Evolutionary conservation across 2,797 vertebrate genomes (phyloP).

Genomic region (Hybognathus amarus): DNA sequence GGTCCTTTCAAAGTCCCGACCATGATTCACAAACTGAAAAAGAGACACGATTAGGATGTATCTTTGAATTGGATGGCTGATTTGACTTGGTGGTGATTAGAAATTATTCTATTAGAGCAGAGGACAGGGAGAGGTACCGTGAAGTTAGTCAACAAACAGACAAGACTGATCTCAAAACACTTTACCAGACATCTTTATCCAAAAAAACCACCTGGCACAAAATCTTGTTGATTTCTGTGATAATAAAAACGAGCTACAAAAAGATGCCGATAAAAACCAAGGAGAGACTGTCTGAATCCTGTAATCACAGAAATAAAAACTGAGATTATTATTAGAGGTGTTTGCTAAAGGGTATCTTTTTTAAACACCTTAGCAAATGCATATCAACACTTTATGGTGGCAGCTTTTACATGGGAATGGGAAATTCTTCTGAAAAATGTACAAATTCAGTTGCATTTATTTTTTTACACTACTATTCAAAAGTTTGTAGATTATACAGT

Average conservation of each 20-base stretch:
- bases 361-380: not conserved
- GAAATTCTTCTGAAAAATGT: fast-evolving
- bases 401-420: not conserved
- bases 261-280: not conserved
- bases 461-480: not conserved
- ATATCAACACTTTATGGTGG: not conserved
- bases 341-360: not conserved
- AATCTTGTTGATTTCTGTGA: not conserved
- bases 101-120: not conserved
- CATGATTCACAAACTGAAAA: slow-evolving; percentile 88
- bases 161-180: not conserved
- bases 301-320: not conserved
- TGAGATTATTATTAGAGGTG: not conserved
- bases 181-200: not conserved
- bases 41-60: slow-evolving; percentile 42
- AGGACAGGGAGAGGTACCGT: not conserved
- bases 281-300: not conserved
- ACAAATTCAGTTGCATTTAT: not conserved
- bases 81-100: not conserved
- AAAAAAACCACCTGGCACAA: no score
- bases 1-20: slow-evolving; percentile 76
- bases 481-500: not conserved
- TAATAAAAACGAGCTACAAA: not conserved
- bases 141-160: slow-evolving; percentile 26
- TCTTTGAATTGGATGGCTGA: slow-evolving; percentile 31